Conservation (phyloP, 2,888 invertebrate species). For the Coecobrya sp. region DNA sequence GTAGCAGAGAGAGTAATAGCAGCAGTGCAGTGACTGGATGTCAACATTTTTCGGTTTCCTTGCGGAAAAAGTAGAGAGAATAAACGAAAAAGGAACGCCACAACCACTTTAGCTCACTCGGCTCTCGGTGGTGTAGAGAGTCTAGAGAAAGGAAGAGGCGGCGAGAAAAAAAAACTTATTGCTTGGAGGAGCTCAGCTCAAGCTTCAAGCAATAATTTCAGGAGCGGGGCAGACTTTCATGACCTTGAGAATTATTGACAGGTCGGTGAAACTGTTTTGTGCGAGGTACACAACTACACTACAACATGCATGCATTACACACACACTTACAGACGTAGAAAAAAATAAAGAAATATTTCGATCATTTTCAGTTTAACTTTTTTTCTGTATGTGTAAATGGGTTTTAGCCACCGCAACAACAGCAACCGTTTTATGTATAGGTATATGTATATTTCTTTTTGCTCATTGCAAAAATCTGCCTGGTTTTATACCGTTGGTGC, state of each 20-base stretch:
- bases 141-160: constrained; percentile 32
- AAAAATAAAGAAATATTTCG: background rate
- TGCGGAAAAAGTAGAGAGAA: constrained; percentile 24
- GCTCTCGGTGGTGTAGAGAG: background rate
- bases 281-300: background rate
- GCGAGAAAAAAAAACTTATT: constrained; percentile 29
- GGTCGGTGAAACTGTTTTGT: constrained; percentile 55
- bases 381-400: constrained; percentile 12
- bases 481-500: too few relatives aligned
- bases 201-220: background rate
- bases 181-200: constrained; percentile 36
- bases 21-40: constrained; percentile 37
- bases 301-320: background rate
- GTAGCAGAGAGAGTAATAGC: background rate
- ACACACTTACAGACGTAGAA: background rate
- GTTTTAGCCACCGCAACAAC: background rate
- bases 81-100: background rate
- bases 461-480: background rate
- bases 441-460: background rate
- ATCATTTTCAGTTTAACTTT: background rate
- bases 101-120: background rate
- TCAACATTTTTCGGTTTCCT: constrained; percentile 58
- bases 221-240: constrained; percentile 24
- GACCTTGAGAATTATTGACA: constrained; percentile 76
- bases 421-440: background rate